A percentile compares a stretch with the other conserved stretches of the same genome.
These are phyloP conservation scores for Trogon surrucura DNA, from an alignment of 2,113 vertebrate genomes.

Conservation along the genomic window DNA sequence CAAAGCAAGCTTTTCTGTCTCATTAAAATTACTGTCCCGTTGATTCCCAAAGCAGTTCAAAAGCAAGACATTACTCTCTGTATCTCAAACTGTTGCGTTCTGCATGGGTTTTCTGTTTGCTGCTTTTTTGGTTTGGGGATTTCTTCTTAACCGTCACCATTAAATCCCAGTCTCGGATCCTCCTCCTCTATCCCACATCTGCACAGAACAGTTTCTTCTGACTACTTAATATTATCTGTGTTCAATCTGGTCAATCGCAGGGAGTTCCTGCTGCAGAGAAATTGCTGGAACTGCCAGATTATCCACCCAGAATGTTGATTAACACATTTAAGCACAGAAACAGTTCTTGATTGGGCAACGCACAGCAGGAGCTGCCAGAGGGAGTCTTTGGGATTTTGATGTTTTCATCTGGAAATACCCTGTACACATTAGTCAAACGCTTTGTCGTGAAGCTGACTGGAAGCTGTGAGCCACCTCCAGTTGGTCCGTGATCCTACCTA, in stretches of 20 bases:
- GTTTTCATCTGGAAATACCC: neutral
- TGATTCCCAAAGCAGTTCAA: neutral
- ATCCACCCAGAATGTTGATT: neutral
- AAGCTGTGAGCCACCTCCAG: neutral
- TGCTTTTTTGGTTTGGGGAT: neutral
- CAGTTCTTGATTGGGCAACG: neutral
- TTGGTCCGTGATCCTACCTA: rapidly evolving
- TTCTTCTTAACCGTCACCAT: neutral
- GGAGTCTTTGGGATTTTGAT: neutral
- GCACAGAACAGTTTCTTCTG: neutral
- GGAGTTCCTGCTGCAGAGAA: neutral
- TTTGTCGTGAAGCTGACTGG: neutral
- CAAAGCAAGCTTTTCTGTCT: neutral
- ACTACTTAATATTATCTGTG: neutral
- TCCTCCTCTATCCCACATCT: neutral
- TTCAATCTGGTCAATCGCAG: neutral
- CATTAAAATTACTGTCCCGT: neutral
- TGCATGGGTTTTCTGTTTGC: neutral
- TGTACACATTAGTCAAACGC: neutral
- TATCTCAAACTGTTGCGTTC: neutral
- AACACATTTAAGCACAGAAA: neutral
- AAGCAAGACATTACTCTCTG: neutral
- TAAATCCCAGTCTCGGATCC: neutral
- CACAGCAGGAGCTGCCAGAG: neutral
- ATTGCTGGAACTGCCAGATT: neutral